Percentiles rank a stretch among this genome's conserved stretches.
phyloP scores from a whole-genome alignment of 2,888 invertebrate genomes.

The Stictocephala bisonia region DNA sequence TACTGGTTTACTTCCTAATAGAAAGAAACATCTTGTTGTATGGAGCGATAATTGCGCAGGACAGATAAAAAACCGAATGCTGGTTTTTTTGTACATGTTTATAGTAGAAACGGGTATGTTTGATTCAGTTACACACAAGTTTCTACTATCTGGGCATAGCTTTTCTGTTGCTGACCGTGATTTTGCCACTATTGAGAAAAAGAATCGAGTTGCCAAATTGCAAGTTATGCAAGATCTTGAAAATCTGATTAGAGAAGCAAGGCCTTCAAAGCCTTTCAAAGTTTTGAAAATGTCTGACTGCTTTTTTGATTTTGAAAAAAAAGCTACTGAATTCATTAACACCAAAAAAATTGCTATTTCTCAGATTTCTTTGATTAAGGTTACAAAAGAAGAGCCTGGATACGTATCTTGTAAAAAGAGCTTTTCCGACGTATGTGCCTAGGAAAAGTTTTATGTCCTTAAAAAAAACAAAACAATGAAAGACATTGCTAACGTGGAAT shows the following conservation, averaged over 20 bases:
- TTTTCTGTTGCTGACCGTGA: constrained; percentile 16
- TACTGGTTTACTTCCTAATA: constrained; percentile 20
- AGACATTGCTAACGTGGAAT: too few species aligned
- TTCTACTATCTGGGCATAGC: constrained; percentile 5
- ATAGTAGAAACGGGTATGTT: background rate
- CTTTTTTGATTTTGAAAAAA: constrained; percentile 3
- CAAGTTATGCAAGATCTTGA: constrained; percentile 8
- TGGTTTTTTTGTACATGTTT: constrained; percentile 42
- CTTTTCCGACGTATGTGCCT: background rate
- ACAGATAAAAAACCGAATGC: constrained; percentile 46
- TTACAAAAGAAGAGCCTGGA: background rate
- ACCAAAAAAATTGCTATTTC: constrained; percentile 20
- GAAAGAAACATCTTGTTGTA: constrained; percentile 36
- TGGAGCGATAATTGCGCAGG: constrained; percentile 44
- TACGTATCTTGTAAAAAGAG: constrained; percentile 9
- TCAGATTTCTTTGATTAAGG: background rate
- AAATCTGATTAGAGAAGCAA: background rate
- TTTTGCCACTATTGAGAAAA: constrained; percentile 10
- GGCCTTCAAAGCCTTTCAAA: constrained; percentile 9
- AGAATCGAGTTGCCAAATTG: background rate
- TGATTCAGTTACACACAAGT: background rate
- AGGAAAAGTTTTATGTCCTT: too few species aligned
- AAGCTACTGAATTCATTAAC: background rate
- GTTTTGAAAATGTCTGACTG: background rate
- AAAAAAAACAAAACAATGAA: too few species aligned